These are phyloP conservation scores for Coelinius sp. DNA, from an alignment of 2,888 invertebrate genomes.

Conservation along the genomic window DNA sequence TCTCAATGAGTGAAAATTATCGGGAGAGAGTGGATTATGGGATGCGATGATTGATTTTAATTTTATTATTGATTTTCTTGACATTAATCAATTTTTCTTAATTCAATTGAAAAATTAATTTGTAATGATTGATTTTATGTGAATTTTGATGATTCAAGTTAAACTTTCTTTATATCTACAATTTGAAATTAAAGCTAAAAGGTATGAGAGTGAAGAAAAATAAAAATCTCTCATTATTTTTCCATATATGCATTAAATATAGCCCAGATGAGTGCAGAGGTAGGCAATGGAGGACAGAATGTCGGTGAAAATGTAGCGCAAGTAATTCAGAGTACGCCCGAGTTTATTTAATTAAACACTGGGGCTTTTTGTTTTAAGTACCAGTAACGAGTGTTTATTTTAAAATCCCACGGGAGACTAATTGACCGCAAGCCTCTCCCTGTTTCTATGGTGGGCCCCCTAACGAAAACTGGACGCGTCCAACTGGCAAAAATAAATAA, in stretches of 20 bases:
- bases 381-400: conserved; percentile 65
- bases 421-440: conserved; percentile 60
- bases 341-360: conserved; percentile 57
- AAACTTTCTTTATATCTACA: no score
- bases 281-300: conserved; percentile 1
- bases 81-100: neutral
- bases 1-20: neutral
- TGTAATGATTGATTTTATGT: no score
- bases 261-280: neutral
- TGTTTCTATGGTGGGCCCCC: conserved; percentile 17
- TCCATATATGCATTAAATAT: neutral
- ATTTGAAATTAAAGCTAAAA: neutral
- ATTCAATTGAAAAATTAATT: neutral
- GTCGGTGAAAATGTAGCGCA: conserved; percentile 22
- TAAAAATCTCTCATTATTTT: neutral
- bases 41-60: neutral
- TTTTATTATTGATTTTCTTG: neutral
- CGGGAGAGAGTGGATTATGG: conserved; percentile 12
- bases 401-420: conserved; percentile 59
- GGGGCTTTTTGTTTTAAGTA: conserved; percentile 60
- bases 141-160: no score
- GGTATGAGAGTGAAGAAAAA: neutral
- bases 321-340: conserved; percentile 24
- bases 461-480: conserved; percentile 37
- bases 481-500: conserved; percentile 56